Evolutionary conservation across 2,888 invertebrate genomes (phyloP), one percentile per base, ranked within the genome.

Genomic region (Diadromus collaris): DNA sequence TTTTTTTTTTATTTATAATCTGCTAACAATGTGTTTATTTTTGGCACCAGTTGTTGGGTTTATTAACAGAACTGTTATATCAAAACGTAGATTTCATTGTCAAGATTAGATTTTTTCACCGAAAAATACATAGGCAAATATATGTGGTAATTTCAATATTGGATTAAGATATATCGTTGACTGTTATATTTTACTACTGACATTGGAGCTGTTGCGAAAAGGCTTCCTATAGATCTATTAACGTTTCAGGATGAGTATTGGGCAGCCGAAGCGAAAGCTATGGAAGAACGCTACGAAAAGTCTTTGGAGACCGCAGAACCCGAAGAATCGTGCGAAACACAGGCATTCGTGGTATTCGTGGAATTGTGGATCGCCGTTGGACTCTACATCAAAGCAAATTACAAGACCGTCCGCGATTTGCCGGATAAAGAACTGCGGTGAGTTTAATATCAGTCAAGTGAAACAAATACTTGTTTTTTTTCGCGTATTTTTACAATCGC

Each of bases 181-280:
- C 13, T 38, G 38, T 10, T 38, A 38, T 2, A 38, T 38, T n/a
- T n/a, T 38, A 13, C 38, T 38, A 38, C 13, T 1, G 38, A 38
- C 3, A 38, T 38, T 38, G 3, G 38, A 5, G 13, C 13, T 19
- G 4, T 24, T 51, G 51, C 51, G 24, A 51, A 51, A 48, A 16
- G 4, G 32, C 4, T 60, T 16, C 27, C 67, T 51, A 24, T 27
- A 21, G 9, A 4, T 48, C 21, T 2, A 73, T 58, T 64, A 3
- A 29, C 46, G 58, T 80, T 78, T 13, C 70, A 93, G 90, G 91
- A 91, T 48, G 93, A 94, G 85, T 95, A 95, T 89, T 95, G 95
- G 95, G 89, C 92, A 63, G 91, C 92, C 77, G 93, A 94, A 86
- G 92, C 91, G 78, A 86, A 89, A 76, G 88, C 87, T 60, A 92